phyloP scores from a whole-genome alignment of 1,140 invertebrate genomes.

The Drosophila orosa region DNA sequence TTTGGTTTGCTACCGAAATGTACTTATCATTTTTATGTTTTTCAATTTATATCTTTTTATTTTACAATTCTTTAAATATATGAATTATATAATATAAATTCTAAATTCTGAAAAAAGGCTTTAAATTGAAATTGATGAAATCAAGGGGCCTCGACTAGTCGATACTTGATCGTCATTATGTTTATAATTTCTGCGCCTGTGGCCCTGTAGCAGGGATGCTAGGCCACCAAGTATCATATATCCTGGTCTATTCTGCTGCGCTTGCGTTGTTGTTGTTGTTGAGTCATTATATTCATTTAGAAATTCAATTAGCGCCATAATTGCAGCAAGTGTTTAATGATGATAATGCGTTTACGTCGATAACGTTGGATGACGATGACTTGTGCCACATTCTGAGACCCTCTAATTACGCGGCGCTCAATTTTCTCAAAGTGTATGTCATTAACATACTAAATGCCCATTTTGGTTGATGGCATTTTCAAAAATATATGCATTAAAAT shows the following conservation, averaged over 20 bases:
- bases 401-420: slow-evolving; percentile 23
- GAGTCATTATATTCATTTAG: slow-evolving; percentile 79
- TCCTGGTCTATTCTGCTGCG: slow-evolving; percentile 25
- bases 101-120: not conserved
- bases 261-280: slow-evolving; percentile 56
- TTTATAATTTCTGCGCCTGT: slow-evolving; percentile 24
- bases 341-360: slow-evolving; percentile 69
- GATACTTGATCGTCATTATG: not conserved
- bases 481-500: slow-evolving; percentile 27
- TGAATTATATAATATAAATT: too few relatives aligned
- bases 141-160: slow-evolving; percentile 9
- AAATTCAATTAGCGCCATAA: slow-evolving; percentile 78
- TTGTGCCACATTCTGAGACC: slow-evolving; percentile 14
- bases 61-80: not conserved
- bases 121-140: not conserved
- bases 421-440: slow-evolving; percentile 13
- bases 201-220: slow-evolving; percentile 10
- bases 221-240: slow-evolving; percentile 44
- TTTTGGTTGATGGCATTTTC: not conserved
- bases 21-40: not conserved
- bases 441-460: slow-evolving; percentile 61
- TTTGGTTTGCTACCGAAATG: not conserved
- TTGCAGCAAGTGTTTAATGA: slow-evolving; percentile 76
- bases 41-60: not conserved
- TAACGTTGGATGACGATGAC: slow-evolving; percentile 23